Base-by-base conservation (phyloP, 1,140 invertebrate species). In the Maconellicoccus hirsutus region DNA sequence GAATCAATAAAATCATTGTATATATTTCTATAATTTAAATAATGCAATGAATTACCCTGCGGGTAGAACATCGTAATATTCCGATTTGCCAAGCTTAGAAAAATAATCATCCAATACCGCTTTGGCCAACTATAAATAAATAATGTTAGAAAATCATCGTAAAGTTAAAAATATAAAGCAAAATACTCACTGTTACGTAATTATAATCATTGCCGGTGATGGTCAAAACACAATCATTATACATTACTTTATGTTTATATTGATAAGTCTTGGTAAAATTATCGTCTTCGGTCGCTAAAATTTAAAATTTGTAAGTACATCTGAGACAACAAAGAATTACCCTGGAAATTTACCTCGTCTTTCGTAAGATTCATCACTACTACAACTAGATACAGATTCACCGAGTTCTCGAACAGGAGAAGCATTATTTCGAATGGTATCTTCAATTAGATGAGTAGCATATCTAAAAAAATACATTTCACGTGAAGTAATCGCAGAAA, bases 371-470 rank as follows among this genome's bases (percentile, higher is more conserved):
- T 86, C 87, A 73, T 85, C 87, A 71, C 88, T 90, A 77, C 90
- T 89, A 23, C 91, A 78, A 69, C 84, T 86, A 2, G 83, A 85
- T 75, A 82, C 86, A 33, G 84, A 85, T 76, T 79, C 89, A 81
- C 81, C 85, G 80, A 83, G 86, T 75, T 78, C 81, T 72, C 74
- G 52, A 71, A 94, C 89, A 61, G 93, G 93, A 26, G 92, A 94
- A 72, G 92, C 91, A 82, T 96, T 95, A 77, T 92, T 86, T 75
- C 90, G 85, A 73, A 96, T 96, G 59, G 92, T 94, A 78, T 94
- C 91, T 79, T 93, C 92, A 77, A 96, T 95, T 76, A 94, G 80
- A 79, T 92, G 87, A 79, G 92, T 93, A 19, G 93, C 92, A 79
- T 91, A 89, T 76, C 92, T 94, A 75, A 22, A 78, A 77, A 72